Base-by-base conservation (phyloP, 2,797 vertebrate species). In the Paedocypris micromegethes region DNA sequence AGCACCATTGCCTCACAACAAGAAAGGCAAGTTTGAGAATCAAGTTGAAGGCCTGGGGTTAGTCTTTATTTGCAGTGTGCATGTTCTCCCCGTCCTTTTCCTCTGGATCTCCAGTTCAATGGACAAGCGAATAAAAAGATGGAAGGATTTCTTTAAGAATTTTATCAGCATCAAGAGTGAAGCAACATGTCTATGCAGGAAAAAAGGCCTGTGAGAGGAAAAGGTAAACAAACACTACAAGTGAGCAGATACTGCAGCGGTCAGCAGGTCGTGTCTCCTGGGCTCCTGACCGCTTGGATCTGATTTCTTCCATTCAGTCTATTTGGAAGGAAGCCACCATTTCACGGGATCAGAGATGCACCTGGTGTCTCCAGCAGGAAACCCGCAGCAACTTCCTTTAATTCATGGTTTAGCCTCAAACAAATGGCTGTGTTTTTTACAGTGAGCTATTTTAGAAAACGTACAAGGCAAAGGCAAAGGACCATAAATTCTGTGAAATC, bases 291-390 rank as follows among this genome's bases (percentile, higher is more conserved):
- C 55, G 44, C 52, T 45, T 74, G 64, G 68, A 67, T 80, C 74
- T 68, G 54, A 75, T 78, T 80, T 74, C 75, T 69, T 60, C 55
- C 68, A 75, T 69, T 75, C 72, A 68, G 67, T 68, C 66, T 58
- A 72, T 52, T 39, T 45, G 64, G 66, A 72, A 79, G 78, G 69
- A 80, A 77, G 66, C 66, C 72, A 70, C 67, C 70, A 48, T 54
- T 68, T 73, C 64, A 47, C 44, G 85, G 82, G 79, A 80, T 83
- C 80, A 81, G 70, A 68, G 48, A 78, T 76, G 83, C 87, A 89
- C 88, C 87, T 88, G 87, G 88, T 73, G 68, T 78, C 83, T 74
- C 77, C 75, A 51, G 77, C 84, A 87, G 87, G 86, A 88, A 90
- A 83, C 77, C 78, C 82, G 83, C 86, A 83, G 85, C 86, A 84